Conservation (phyloP, 2,888 invertebrate species). For the Cantharis flavilabris region DNA sequence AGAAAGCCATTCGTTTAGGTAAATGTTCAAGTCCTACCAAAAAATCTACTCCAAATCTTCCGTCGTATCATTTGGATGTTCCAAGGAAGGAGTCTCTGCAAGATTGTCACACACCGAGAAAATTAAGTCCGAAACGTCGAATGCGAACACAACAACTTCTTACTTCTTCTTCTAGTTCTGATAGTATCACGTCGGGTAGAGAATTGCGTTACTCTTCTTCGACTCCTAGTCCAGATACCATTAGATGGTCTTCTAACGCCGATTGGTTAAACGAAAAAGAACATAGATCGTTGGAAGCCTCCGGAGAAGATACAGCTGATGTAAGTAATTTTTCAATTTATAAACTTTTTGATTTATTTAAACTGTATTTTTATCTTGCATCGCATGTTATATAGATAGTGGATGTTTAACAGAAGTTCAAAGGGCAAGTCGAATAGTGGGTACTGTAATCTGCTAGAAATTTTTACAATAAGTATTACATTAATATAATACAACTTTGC, state of each 20-base stretch:
- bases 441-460: neutral
- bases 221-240: constrained; percentile 56
- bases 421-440: neutral
- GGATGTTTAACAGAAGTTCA: neutral
- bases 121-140: constrained; percentile 64
- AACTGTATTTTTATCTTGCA: neutral
- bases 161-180: constrained; percentile 65
- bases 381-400: neutral
- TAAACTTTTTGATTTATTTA: neutral
- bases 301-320: constrained; percentile 59
- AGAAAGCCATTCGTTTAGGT: constrained; percentile 59
- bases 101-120: constrained; percentile 55
- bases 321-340: constrained; percentile 45
- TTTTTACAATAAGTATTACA: neutral
- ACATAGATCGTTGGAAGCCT: constrained; percentile 52
- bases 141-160: constrained; percentile 59
- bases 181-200: constrained; percentile 61
- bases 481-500: neutral
- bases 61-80: constrained; percentile 66
- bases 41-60: constrained; percentile 59
- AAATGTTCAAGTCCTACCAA: constrained; percentile 62
- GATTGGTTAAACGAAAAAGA: constrained; percentile 52
- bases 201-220: constrained; percentile 54
- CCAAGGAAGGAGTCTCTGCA: constrained; percentile 55
- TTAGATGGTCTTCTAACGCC: constrained; percentile 52